phyloP scores from a whole-genome alignment of 2,888 invertebrate genomes.

The Marasmarcha lunaedactyla region DNA sequence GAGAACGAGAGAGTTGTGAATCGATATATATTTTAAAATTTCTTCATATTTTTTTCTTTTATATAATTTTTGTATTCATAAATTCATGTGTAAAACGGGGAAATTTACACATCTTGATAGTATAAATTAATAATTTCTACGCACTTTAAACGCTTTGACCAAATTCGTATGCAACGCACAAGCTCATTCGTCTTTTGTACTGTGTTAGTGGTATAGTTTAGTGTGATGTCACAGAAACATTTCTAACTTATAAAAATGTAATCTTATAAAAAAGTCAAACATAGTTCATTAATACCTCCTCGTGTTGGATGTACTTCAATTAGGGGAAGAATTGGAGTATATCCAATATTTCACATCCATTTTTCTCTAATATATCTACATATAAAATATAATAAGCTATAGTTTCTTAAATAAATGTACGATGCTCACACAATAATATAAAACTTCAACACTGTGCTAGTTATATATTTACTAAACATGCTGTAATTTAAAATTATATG shows the following conservation, averaged over 20 bases:
- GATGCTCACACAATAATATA: conserved; percentile 58
- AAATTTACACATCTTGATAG: conserved; percentile 55
- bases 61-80: conserved; percentile 21
- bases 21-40: conserved; percentile 32
- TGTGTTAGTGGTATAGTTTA: conserved; percentile 16
- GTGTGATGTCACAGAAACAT: conserved; percentile 19
- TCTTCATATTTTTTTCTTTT: conserved; percentile 23
- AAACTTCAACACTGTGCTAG: conserved; percentile 65
- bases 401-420: conserved; percentile 35
- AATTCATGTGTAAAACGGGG: conserved; percentile 58
- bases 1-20: conserved; percentile 51
- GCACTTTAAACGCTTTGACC: conserved; percentile 55
- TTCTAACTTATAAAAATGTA: conserved; percentile 18
- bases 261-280: conserved; percentile 19
- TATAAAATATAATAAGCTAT: not conserved
- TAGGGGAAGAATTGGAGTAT: conserved; percentile 66
- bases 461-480: conserved; percentile 55
- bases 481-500: conserved; percentile 61
- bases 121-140: conserved; percentile 31
- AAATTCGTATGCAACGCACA: conserved; percentile 53
- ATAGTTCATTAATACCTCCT: conserved; percentile 17
- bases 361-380: conserved; percentile 9
- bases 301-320: conserved; percentile 51
- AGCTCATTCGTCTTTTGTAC: conserved; percentile 23
- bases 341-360: conserved; percentile 23